phyloP scores from a whole-genome alignment of 1,140 invertebrate species.

The Bombus waltoni region DNA sequence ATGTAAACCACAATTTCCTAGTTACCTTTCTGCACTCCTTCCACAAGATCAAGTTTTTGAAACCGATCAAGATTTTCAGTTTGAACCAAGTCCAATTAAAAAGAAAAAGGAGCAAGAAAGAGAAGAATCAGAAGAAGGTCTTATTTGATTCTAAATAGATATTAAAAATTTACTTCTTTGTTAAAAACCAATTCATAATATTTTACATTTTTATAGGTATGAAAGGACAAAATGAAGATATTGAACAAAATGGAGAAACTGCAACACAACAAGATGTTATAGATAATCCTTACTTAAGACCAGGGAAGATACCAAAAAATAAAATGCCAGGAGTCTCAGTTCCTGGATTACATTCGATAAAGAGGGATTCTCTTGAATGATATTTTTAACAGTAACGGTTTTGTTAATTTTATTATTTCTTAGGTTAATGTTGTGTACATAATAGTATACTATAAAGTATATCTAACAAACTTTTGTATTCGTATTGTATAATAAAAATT shows the following conservation, averaged over 20 bases:
- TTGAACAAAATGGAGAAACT: conserved; percentile 82
- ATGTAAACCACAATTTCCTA: conserved; percentile 90
- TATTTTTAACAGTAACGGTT: background rate
- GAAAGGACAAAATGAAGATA: conserved; percentile 69
- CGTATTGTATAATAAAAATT: conserved; percentile 52
- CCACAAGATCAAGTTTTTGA: conserved; percentile 98
- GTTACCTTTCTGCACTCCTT: conserved; percentile 93
- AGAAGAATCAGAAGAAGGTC: conserved; percentile 83
- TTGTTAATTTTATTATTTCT: conserved; percentile 39
- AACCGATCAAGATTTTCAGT: conserved; percentile 91
- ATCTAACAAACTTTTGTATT: conserved; percentile 33
- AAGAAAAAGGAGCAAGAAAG: conserved; percentile 83
- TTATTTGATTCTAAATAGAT: conserved; percentile 42
- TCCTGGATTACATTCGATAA: conserved; percentile 40
- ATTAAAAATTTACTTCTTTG: conserved; percentile 54
- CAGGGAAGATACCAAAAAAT: conserved; percentile 88
- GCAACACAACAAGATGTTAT: conserved; percentile 85
- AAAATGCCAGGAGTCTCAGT: conserved; percentile 63
- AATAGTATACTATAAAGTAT: conserved; percentile 23
- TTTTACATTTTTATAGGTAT: conserved; percentile 53
- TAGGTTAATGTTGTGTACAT: conserved; percentile 27
- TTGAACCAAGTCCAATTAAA: conserved; percentile 84
- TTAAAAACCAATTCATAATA: conserved; percentile 42
- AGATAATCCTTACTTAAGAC: conserved; percentile 94
- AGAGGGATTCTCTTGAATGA: conserved; percentile 55